Conservation (phyloP, 2,888 invertebrate species). For the Mimas tiliae region DNA sequence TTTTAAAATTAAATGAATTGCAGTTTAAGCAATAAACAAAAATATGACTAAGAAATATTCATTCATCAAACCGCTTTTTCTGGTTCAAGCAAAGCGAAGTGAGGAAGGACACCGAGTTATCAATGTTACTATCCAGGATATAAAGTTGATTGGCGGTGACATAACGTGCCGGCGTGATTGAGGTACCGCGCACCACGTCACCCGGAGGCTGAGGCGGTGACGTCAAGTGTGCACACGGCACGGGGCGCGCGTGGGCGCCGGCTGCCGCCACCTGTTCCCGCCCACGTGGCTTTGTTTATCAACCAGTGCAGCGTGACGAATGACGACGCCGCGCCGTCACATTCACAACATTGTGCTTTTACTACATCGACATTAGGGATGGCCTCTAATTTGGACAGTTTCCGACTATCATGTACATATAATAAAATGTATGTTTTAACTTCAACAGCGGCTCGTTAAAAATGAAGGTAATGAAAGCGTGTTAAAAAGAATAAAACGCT, state of each 20-base stretch:
- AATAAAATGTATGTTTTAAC: no score
- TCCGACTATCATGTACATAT: no score
- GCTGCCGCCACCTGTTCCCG: constrained; percentile 70
- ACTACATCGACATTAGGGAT: no score
- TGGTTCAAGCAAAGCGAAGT: background rate
- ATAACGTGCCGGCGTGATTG: constrained; percentile 43
- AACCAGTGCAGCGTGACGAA: constrained; percentile 41
- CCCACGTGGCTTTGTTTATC: constrained; percentile 65
- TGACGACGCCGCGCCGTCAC: constrained; percentile 23
- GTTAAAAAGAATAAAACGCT: no score
- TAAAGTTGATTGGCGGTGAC: constrained; percentile 25
- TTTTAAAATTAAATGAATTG: background rate
- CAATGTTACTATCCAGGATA: constrained; percentile 16
- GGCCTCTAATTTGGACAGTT: no score
- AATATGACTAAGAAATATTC: background rate
- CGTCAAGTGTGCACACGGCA: constrained; percentile 80
- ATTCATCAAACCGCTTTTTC: background rate
- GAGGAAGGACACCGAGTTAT: constrained; percentile 5
- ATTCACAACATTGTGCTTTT: constrained; percentile 6
- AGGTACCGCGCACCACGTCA: constrained; percentile 58
- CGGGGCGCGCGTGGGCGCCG: constrained; percentile 68
- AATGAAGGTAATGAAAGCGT: no score
- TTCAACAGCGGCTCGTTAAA: no score
- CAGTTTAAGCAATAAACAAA: background rate
- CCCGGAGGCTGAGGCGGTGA: constrained; percentile 67